phyloP scores from a whole-genome alignment of 2,888 invertebrate genomes.

The Torymus auratus region DNA sequence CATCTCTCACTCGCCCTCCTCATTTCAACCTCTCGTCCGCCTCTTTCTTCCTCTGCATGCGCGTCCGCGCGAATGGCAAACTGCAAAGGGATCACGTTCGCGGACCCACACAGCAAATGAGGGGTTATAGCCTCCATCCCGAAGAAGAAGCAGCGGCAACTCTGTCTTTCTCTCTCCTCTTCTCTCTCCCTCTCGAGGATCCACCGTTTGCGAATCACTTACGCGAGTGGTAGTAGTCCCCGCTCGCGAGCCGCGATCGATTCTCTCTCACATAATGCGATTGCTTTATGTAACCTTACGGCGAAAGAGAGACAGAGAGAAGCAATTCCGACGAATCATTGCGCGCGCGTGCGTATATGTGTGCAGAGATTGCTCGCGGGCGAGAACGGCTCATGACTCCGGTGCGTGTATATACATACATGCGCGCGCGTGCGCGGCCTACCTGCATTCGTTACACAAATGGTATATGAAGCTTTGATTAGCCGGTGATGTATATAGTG shows the following conservation, averaged over 20 bases:
- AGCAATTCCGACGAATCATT: background rate
- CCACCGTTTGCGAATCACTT: slow-evolving; percentile 54
- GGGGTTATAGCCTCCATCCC: background rate
- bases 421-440: background rate
- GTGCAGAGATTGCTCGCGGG: background rate
- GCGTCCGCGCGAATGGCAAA: slow-evolving; percentile 37
- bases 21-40: background rate
- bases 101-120: slow-evolving; percentile 12
- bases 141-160: no score
- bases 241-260: slow-evolving; percentile 35
- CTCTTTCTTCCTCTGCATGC: background rate
- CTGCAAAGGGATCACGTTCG: slow-evolving; percentile 51
- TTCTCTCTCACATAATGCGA: slow-evolving; percentile 47
- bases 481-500: no score
- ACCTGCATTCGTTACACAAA: slow-evolving; percentile 41
- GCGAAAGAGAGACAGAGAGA: background rate
- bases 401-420: background rate
- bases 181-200: slow-evolving; percentile 11
- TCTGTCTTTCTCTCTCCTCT: no score
- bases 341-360: background rate
- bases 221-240: slow-evolving; percentile 10
- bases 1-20: slow-evolving; percentile 20
- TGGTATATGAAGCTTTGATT: slow-evolving; percentile 15
- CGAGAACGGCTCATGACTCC: background rate
- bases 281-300: slow-evolving; percentile 55